Percentiles rank a stretch among this genome's conserved stretches.
Conservation (phyloP, 2,113 vertebrate species). For the Pedetes capensis region DNA sequence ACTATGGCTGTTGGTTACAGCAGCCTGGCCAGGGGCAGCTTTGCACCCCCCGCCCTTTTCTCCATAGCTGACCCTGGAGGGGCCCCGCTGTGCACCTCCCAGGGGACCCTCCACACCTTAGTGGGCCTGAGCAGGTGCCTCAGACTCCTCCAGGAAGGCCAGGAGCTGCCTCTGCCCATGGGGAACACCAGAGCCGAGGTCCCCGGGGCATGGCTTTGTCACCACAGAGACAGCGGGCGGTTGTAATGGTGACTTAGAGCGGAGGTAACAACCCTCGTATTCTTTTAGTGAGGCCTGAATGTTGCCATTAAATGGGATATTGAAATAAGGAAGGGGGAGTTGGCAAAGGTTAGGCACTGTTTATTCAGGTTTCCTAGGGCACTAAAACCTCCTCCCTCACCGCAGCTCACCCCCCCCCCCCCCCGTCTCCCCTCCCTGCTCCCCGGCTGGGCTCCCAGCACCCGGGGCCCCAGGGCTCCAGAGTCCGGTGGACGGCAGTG, state of each 20-base stretch:
- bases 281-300: conserved; percentile 66
- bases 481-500: too few relatives aligned
- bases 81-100: rapidly evolving
- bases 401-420: too few relatives aligned
- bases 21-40: background rate
- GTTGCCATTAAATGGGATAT: conserved; percentile 60
- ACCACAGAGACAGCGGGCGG: background rate
- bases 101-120: too few relatives aligned
- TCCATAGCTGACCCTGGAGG: rapidly evolving
- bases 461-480: too few relatives aligned
- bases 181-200: rapidly evolving
- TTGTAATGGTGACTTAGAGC: conserved; percentile 55
- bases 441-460: rapidly evolving
- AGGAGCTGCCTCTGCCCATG: rapidly evolving
- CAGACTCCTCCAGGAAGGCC: background rate
- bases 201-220: background rate
- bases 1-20: rapidly evolving
- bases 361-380: conserved; percentile 66
- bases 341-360: conserved; percentile 58
- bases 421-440: background rate
- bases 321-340: conserved; percentile 60
- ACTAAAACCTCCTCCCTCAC: conserved; percentile 8
- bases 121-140: too few relatives aligned
- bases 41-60: too few relatives aligned
- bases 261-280: conserved; percentile 49